Base-by-base conservation (phyloP, 2,113 vertebrate genomes). In the Clupea harengus region DNA sequence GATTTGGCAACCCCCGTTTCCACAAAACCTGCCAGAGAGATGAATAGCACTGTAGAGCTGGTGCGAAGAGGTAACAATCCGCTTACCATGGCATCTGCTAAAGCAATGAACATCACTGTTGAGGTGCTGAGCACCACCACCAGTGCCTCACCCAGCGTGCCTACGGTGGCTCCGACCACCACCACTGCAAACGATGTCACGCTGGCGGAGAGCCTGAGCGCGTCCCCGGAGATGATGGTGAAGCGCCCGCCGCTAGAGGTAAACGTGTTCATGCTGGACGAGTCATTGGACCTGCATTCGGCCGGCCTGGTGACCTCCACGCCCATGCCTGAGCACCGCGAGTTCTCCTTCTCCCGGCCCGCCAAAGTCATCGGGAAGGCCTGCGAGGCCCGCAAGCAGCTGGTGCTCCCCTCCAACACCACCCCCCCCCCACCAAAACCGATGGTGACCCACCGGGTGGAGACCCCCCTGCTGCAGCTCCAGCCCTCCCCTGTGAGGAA, bases 331-430 rank as follows among this genome's bases (percentile, higher is more conserved):
- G 32, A 32, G 72, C 28, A 78, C 8, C 28, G 72, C 10, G 28
- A 78, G 25, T 78, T 78, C 22, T 67, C 64, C n/a, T 67, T 67
- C 25, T 3, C 64, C 10, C 64, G 54, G 54, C 54, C 54, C 18
- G 54, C 54, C 20, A 20, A 60, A 3, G 20, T 60, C 54, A 0
- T 67, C 64, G 3, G 64, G 6, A 9, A 25, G 7, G 22, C n/a
- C 64, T 67, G 25, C n/a, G 64, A 67, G 25, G 64, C 64, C 64
- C 64, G n/a, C n/a, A 67, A 67, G 64, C 64, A 28, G n/a, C 64
- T 67, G 7, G 25, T 67, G 7, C 64, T 67, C 1, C 64, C 64
- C 64, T 9, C 64, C 64, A 67, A 67, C 9, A 11, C n/a, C 64
- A 67, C 7, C 25, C n/a, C 64, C 2, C n/a, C 57, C 4, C 22